phyloP scores from a whole-genome alignment of 2,113 vertebrate genomes.

The Pteropus alecto region DNA sequence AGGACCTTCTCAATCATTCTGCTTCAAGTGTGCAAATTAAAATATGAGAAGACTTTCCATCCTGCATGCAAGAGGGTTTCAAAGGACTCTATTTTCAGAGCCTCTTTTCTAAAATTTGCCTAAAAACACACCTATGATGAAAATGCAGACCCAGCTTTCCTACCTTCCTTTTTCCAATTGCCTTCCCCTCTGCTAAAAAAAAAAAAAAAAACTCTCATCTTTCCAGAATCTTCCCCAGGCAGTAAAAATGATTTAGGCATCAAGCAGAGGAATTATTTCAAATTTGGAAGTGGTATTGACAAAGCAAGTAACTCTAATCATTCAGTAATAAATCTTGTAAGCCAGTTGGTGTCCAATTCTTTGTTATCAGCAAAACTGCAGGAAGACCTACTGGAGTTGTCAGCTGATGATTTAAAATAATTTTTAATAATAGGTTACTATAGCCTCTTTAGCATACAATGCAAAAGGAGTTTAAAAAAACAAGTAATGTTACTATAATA shows the following conservation, averaged over 20 bases:
- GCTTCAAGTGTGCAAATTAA: background rate
- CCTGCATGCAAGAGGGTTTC: background rate
- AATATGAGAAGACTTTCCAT: background rate
- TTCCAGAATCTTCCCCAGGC: background rate
- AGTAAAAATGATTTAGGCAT: conserved; percentile 10
- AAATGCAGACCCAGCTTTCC: background rate
- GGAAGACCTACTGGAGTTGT: background rate
- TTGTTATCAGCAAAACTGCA: conserved; percentile 27
- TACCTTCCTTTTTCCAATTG: background rate
- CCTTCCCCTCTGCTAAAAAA: background rate
- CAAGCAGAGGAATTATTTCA: conserved; percentile 11
- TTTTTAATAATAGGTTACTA: background rate
- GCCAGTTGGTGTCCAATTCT: background rate
- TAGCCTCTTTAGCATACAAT: background rate
- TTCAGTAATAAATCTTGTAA: background rate
- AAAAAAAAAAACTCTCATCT: background rate
- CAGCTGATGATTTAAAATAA: conserved; percentile 36
- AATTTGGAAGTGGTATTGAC: background rate
- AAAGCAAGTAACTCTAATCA: background rate
- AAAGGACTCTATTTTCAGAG: background rate
- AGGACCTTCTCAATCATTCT: background rate
- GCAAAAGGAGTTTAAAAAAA: background rate
- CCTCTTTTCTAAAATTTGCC: background rate
- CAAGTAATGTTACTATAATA: background rate
- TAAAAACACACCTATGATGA: background rate